Percentiles rank a stretch among this genome's conserved stretches.
Conservation (phyloP, 2,797 vertebrate species). For the Pseudochromis fuscus region DNA sequence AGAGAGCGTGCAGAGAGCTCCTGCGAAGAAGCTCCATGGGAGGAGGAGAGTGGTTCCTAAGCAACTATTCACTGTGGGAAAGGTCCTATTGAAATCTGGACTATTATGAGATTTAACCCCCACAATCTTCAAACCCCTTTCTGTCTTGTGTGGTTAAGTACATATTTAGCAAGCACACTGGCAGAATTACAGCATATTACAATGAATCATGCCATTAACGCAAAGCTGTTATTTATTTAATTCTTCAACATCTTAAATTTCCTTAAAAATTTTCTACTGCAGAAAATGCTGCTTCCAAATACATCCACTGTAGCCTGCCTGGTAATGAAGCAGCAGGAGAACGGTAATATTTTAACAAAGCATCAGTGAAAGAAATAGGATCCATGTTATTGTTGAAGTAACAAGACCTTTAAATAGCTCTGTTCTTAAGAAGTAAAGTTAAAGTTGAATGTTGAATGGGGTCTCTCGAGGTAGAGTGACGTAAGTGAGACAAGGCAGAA, state of each 20-base stretch:
- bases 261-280: slow-evolving; percentile 12
- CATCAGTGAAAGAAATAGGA: slow-evolving; percentile 16
- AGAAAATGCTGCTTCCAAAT: slow-evolving; percentile 19
- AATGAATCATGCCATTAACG: slow-evolving; percentile 24
- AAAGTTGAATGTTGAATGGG: slow-evolving; percentile 45
- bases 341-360: slow-evolving; percentile 23
- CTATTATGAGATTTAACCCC: slow-evolving; percentile 56
- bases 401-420: slow-evolving; percentile 37
- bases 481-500: slow-evolving; percentile 41
- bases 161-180: slow-evolving; percentile 36
- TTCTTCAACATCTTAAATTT: slow-evolving; percentile 12
- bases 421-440: slow-evolving; percentile 33
- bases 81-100: slow-evolving; percentile 51
- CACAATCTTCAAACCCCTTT: slow-evolving; percentile 41
- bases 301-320: background rate
- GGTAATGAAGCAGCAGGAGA: slow-evolving; percentile 19
- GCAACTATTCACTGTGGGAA: slow-evolving; percentile 67
- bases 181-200: slow-evolving; percentile 26
- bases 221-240: slow-evolving; percentile 23
- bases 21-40: slow-evolving; percentile 36
- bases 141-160: slow-evolving; percentile 32
- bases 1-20: slow-evolving; percentile 33
- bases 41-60: slow-evolving; percentile 68
- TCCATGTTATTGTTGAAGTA: slow-evolving; percentile 20
- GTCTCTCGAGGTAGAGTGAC: slow-evolving; percentile 53